Base-by-base conservation (phyloP, 2,113 vertebrate species). In the Solenodon paradoxus region DNA sequence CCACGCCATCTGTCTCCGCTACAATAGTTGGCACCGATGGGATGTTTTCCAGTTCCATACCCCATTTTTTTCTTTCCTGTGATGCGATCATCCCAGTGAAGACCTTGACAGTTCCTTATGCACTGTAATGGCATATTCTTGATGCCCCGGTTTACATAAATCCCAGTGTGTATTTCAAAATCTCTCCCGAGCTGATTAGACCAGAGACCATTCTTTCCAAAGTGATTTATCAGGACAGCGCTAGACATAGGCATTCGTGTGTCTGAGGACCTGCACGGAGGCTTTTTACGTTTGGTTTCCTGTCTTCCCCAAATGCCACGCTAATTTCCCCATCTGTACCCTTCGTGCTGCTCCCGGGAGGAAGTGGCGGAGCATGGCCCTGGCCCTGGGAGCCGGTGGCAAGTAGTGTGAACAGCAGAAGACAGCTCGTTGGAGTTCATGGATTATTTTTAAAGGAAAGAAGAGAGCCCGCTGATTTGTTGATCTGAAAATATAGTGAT, bases 1-100 rank as follows among this genome's bases (percentile, higher is more conserved):
- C 61, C 95, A 64, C 8, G 15, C 98, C 98, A 98, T 98, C 98
- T 98, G 98, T 92, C 88, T 0, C 93, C 72, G 95, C 96, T 79
- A 96, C 59, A 9, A 96, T 96, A 64, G 83, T 95, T 96, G 97
- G 96, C 96, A 64, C 28, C 7, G 24, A 47, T 79, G 51, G 40
- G 22, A 6, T 30, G 7, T 77, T 94, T 45, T 83, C 93, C 75
- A 91, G 49, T 95, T 88, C 78, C 78, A n/a, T 95, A 0, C 57
- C 22, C 92, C 88, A 63, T 72, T 81, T 96, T 81, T 71, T n/a
- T 8, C 57, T 92, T 66, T 86, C 84, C 63, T 47, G 0, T 16
- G 1, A 66, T 35, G 0, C 2, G 77, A 94, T 77, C n/a, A 75
- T 66, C 51, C 71, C 61, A 40, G 26, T 17, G 42, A 81, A 74